phyloP scores from a whole-genome alignment of 2,113 vertebrate genomes.

The Phalacrocorax aristotelis region DNA sequence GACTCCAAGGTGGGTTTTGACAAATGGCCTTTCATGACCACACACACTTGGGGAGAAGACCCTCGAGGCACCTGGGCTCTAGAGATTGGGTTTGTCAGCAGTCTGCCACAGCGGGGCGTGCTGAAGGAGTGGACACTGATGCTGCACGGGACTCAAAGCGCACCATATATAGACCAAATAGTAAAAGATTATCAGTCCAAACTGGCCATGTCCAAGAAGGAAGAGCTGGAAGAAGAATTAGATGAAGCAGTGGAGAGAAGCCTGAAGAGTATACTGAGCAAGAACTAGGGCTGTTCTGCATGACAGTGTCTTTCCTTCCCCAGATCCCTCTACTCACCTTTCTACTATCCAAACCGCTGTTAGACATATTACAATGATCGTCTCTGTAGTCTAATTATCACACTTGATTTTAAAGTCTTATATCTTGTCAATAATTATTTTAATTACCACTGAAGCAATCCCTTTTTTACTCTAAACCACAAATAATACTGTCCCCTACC shows the following conservation, averaged over 20 bases:
- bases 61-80: constrained; percentile 94
- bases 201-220: constrained; percentile 99
- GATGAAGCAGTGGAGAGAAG: constrained; percentile 97
- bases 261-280: constrained; percentile 91
- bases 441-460: constrained; percentile 68
- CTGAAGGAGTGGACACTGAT: constrained; percentile 98
- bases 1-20: constrained; percentile 98
- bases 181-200: constrained; percentile 98
- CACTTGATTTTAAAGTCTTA: constrained; percentile 75
- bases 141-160: constrained; percentile 97
- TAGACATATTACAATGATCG: constrained; percentile 71
- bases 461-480: constrained; percentile 70
- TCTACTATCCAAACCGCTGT: constrained; percentile 56
- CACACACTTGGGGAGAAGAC: constrained; percentile 98
- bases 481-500: constrained; percentile 68
- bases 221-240: constrained; percentile 96
- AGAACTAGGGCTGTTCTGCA: constrained; percentile 82
- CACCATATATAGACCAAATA: constrained; percentile 98
- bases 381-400: constrained; percentile 75
- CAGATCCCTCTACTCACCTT: constrained; percentile 29
- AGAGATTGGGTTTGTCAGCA: constrained; percentile 89
- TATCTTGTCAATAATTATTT: constrained; percentile 72
- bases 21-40: constrained; percentile 99
- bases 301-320: constrained; percentile 64
- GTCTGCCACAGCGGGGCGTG: constrained; percentile 84